phyloP scores from a whole-genome alignment of 2,888 invertebrate genomes.

The Sycophila texana region DNA sequence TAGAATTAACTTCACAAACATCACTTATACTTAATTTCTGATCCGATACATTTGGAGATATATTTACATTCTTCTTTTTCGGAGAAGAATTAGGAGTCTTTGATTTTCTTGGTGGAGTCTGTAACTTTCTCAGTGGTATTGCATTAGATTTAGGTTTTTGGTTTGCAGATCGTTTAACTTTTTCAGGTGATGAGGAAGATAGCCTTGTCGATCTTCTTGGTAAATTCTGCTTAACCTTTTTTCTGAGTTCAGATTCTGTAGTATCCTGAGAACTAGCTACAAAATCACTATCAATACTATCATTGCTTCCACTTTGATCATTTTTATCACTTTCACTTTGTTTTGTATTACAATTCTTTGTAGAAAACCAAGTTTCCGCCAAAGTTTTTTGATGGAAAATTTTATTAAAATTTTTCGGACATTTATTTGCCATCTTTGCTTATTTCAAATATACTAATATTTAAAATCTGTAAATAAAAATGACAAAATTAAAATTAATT shows the following conservation, averaged over 20 bases:
- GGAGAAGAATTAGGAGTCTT: neutral
- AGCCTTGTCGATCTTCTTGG: neutral
- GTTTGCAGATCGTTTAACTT: no score
- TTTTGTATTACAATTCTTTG: neutral
- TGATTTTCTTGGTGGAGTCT: neutral
- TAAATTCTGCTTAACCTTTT: conserved; percentile 9
- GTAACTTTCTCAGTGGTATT: neutral
- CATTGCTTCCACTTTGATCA: conserved; percentile 19
- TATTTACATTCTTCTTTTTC: neutral
- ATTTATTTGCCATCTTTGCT: no score
- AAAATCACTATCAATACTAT: conserved; percentile 34
- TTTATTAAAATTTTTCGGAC: neutral
- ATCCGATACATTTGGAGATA: neutral
- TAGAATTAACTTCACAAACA: conserved; percentile 12
- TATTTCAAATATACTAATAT: no score
- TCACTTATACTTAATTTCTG: neutral
- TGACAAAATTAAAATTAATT: conserved; percentile 22
- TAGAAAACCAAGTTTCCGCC: conserved; percentile 25
- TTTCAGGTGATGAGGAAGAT: no score
- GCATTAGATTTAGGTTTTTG: no score
- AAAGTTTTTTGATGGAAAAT: conserved; percentile 1
- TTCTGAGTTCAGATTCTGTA: conserved; percentile 30
- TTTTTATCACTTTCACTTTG: neutral
- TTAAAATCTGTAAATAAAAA: no score
- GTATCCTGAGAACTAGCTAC: conserved; percentile 38